Base-by-base conservation (phyloP, 1,140 invertebrate genomes). In the Tetragonula clypearis region DNA sequence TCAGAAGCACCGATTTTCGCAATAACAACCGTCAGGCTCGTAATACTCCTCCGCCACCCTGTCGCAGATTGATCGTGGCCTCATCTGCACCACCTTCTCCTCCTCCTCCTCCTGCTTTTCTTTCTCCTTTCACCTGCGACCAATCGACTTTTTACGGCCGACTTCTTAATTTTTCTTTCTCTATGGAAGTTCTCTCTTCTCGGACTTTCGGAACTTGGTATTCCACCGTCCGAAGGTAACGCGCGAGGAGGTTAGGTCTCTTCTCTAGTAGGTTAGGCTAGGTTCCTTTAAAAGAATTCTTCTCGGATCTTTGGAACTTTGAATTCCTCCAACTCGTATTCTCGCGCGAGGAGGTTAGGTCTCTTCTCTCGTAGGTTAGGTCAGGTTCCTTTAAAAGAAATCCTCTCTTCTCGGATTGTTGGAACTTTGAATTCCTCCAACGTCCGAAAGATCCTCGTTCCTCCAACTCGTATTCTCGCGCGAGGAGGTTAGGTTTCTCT, bases 31-130 rank as follows among this genome's bases (percentile, higher is more conserved):
- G 81, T 88, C 90, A 85, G 86, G 86, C 85, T 91, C 90, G 90
- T 91, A 91, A 92, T 93, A 93, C 92, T 92, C 92, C 93, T 93
- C 92, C 92, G 90, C 91, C 92, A 91, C 92, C 89, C 91, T 92
- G 81, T 93, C 91, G 86, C 88, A 90, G 89, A 90, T 92, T 86
- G 91, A 92, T 93, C 93, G 92, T 92, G 90, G 92, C 92, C 93
- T 94, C 93, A 94, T 94, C 92, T 93, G 93, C 85, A 74, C 72
- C 83, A 79, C 53, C 65, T 49, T 26, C 65, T 19, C 55, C 26
- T 15, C 35, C 17, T 15, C 35, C 17, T 53, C 49, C 26, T 23
- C 62, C 66, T 62, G 26, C 69, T 53, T 58, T 62, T 19, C 56
- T 68, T 17, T 11, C 53, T 49, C 19, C 49, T 73, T 53, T 49